A percentile compares a stretch with the other conserved stretches of the same genome.
Evolutionary conservation across 2,888 invertebrate genomes (phyloP).

Genomic region (Drosophila rellima): DNA sequence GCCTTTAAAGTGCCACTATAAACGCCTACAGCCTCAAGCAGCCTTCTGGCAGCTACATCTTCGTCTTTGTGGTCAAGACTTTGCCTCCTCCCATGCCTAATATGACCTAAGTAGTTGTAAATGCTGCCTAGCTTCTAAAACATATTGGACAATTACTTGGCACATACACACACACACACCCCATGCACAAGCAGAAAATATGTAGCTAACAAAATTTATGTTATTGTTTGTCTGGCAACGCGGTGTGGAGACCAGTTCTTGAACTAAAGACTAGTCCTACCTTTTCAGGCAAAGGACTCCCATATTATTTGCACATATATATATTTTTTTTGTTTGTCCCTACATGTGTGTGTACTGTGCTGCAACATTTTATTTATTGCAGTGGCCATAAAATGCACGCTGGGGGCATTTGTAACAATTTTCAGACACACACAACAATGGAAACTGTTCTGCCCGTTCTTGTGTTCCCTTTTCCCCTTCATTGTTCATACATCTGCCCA

Average conservation of each 20-base stretch:
- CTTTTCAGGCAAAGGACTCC: constrained; percentile 53
- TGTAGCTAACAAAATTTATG: constrained; percentile 73
- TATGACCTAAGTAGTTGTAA: constrained; percentile 54
- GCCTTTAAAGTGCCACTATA: constrained; percentile 11
- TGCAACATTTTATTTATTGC: constrained; percentile 82
- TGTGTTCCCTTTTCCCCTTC: background rate
- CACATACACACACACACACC: constrained; percentile 37
- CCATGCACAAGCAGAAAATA: constrained; percentile 38
- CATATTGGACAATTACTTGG: constrained; percentile 78
- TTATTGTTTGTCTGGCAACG: constrained; percentile 77
- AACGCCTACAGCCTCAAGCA: constrained; percentile 19
- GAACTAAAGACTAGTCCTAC: constrained; percentile 50
- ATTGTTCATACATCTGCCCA: constrained; percentile 11
- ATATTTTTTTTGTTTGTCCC: constrained; percentile 22
- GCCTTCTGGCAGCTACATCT: constrained; percentile 7
- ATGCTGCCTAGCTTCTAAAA: constrained; percentile 61
- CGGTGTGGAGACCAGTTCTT: constrained; percentile 20
- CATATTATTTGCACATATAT: constrained; percentile 74
- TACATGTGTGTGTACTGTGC: constrained; percentile 41
- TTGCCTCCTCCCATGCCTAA: constrained; percentile 1
- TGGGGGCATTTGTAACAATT: constrained; percentile 81
- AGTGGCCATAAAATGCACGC: constrained; percentile 81
- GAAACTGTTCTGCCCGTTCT: constrained; percentile 36
- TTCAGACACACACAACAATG: constrained; percentile 76
- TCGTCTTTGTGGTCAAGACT: constrained; percentile 50